Percentiles rank a stretch among this genome's conserved stretches.
Evolutionary conservation across 2,797 vertebrate species (phyloP).

Genomic region (Semotilus atromaculatus): DNA sequence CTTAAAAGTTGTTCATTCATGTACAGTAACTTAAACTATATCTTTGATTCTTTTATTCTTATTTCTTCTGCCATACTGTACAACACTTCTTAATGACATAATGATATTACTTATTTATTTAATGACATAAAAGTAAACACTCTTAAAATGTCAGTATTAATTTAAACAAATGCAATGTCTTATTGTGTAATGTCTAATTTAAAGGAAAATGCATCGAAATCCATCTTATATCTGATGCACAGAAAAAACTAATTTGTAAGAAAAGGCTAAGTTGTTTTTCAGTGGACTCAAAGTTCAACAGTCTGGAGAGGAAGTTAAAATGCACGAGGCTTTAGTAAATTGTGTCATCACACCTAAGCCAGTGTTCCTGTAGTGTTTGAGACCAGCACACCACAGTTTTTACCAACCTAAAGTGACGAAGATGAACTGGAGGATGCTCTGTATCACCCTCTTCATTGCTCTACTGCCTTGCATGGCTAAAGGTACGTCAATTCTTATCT

Average conservation of each 20-base stretch:
- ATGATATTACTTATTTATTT: background rate
- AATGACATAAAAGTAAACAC: background rate
- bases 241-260: background rate
- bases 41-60: background rate
- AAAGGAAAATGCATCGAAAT: background rate
- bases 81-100: background rate
- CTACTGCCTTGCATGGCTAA: conserved; percentile 48
- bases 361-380: conserved; percentile 14
- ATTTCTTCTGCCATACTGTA: background rate
- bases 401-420: conserved; percentile 20
- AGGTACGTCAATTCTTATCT: conserved; percentile 45
- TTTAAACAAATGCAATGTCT: background rate
- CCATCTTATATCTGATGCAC: background rate
- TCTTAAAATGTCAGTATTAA: background rate
- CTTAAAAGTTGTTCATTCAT: background rate
- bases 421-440: conserved; percentile 39
- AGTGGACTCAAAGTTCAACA: background rate
- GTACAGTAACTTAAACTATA: background rate
- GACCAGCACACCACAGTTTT: conserved; percentile 15
- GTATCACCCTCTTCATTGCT: conserved; percentile 27
- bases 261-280: background rate
- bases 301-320: conserved; percentile 44
- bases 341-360: conserved; percentile 34
- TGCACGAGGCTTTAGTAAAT: conserved; percentile 20
- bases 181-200: too few species aligned